These are phyloP conservation scores for Valencia hispanica DNA, from an alignment of 2,797 vertebrate genomes.

Conservation along the genomic window DNA sequence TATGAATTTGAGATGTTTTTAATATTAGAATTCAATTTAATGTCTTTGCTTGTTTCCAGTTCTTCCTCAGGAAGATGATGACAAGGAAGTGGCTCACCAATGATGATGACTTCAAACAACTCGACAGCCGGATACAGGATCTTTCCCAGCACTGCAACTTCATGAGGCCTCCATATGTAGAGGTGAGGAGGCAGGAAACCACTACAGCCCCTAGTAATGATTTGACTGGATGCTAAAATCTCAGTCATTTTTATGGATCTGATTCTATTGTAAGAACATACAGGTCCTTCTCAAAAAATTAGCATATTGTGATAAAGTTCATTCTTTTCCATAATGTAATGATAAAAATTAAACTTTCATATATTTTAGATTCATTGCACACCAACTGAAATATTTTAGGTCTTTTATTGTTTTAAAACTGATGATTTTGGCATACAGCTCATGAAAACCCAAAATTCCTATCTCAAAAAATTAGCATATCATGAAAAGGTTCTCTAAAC, in stretches of 20 bases:
- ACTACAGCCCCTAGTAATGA: not conserved
- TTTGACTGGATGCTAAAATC: not conserved
- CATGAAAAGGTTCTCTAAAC: too few relatives aligned
- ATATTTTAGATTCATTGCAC: too few relatives aligned
- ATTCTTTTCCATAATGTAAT: too few relatives aligned
- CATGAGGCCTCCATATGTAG: constrained; percentile 70
- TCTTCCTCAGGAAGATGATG: constrained; percentile 82
- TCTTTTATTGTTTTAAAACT: too few relatives aligned
- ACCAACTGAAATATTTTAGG: too few relatives aligned
- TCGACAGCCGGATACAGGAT: constrained; percentile 53
- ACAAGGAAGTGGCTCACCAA: constrained; percentile 86
- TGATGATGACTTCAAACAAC: constrained; percentile 64
- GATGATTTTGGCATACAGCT: too few relatives aligned
- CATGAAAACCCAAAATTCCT: too few relatives aligned
- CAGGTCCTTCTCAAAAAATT: too few relatives aligned
- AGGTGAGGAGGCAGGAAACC: constrained; percentile 75
- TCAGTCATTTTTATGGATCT: not conserved
- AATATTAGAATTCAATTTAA: not conserved
- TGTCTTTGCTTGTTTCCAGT: constrained; percentile 50
- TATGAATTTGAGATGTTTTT: not conserved
- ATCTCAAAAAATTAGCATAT: too few relatives aligned
- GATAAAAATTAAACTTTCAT: too few relatives aligned
- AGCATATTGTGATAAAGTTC: too few relatives aligned
- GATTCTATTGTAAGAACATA: not conserved
- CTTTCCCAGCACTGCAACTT: constrained; percentile 77